Evolutionary conservation across 2,797 vertebrate species (phyloP), one percentile per base, ranked within the genome.

Genomic region (Clarias platycephalus): DNA sequence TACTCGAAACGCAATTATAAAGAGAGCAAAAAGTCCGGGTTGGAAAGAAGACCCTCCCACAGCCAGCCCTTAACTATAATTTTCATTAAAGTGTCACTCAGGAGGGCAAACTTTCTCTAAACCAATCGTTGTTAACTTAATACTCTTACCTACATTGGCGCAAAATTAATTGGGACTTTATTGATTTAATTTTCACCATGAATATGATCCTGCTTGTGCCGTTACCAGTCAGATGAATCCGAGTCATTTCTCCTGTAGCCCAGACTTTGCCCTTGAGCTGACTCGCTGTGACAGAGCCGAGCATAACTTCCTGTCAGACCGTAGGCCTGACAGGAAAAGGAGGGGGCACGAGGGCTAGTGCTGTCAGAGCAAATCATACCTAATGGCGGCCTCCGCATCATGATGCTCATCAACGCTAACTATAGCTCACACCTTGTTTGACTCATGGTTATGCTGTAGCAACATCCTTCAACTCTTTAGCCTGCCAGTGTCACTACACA

Each of bases 31-130:
- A 82, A 68, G 84, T 86, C 67, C 34, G 28, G 84, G 88, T 88
- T 81, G 63, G 89, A 88, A 89, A 86, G 83, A 85, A 28, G 76
- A 89, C 85, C 71, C 82, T 67, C 81, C 83, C 82, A 82, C 68
- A 68, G 84, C 66, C 26, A 66, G 77, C 72, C 31, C 67, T 82
- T 87, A 86, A 88, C 80, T 86, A 74, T 53, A 84, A 80, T 81
- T 58, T 57, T 40, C 70, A 57, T 81, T 66, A 80, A 74, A 80
- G 77, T 37, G 40, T 72, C 68, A 28, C 31, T 75, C 68, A 62
- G 44, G 68, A 34, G 4, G 18, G 28, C 71, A 20, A 75, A 28
- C 31, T 58, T 60, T 58, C 74, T 77, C 10, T 58, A 58, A 58
- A 58, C 55, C 5, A 20, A 34, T 77, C 16, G 6, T 53, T 57